Percentiles rank a stretch among this genome's conserved stretches.
Evolutionary conservation across 2,113 vertebrate species (phyloP).

Genomic region (Oryzias melastigma): DNA sequence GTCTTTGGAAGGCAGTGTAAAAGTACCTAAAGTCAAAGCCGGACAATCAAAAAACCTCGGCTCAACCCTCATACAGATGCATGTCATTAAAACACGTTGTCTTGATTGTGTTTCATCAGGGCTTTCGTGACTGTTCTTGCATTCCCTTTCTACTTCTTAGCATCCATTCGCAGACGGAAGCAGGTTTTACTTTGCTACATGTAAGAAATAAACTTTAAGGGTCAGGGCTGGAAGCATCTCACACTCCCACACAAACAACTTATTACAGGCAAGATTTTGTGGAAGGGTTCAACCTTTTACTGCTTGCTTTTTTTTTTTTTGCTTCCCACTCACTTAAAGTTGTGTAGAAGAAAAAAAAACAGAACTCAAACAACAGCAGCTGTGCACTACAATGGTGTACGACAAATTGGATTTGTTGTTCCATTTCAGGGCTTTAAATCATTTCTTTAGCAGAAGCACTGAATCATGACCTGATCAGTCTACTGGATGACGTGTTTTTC

Average conservation of each 20-base stretch:
- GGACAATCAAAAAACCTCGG: too few relatives aligned
- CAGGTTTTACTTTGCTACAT: conserved; percentile 39
- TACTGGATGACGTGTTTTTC: conserved; percentile 7
- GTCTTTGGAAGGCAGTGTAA: too few relatives aligned
- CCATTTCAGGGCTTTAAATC: conserved; percentile 30
- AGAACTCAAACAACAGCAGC: conserved; percentile 30
- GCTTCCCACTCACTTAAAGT: conserved; percentile 63
- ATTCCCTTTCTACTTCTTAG: conserved; percentile 19
- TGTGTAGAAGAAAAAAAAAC: conserved; percentile 13
- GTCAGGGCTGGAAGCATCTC: conserved; percentile 42
- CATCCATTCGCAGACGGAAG: conserved; percentile 32
- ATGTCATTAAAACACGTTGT: background rate
- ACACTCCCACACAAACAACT: conserved; percentile 60
- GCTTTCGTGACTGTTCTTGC: conserved; percentile 15
- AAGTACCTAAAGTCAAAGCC: too few relatives aligned
- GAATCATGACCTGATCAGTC: conserved; percentile 34
- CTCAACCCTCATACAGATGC: too few relatives aligned
- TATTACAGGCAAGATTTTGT: conserved; percentile 49
- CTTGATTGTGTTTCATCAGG: conserved; percentile 21
- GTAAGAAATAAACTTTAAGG: conserved; percentile 41
- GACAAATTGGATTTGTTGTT: conserved; percentile 35
- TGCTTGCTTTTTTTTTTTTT: conserved; percentile 32
- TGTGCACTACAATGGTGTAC: conserved; percentile 17
- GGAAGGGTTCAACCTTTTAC: conserved; percentile 42
- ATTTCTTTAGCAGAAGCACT: conserved; percentile 14